Evolutionary conservation across 2,888 invertebrate species (phyloP), one percentile per base, ranked within the genome.

Genomic region (Geotrupes spiniger): DNA sequence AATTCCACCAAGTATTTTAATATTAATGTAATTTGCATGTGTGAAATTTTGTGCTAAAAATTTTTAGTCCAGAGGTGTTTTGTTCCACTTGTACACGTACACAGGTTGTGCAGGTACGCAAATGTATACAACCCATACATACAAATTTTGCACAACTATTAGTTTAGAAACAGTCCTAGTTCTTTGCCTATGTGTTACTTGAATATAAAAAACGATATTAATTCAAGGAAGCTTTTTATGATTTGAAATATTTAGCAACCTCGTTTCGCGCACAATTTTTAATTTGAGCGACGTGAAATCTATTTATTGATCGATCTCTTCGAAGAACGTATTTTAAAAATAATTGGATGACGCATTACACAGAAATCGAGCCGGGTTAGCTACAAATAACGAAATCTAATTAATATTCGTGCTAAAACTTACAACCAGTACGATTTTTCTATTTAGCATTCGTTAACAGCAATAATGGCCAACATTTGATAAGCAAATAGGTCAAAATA

Each of bases 41-140:
- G 49, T 40, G 49, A 49, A 49, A 49, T 45, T 49, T 43, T 21
- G 38, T 43, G 42, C 25, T 25, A 42, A 38, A 43, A 48, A 48
- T 48, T 45, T 41, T 33, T 33, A 49, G 38, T 49, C 49, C 44
- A 29, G 41, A 33, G 44, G 41, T 36, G 49, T 37, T 33, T 40
- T 45, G 49, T 45, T 43, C 49, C 36, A 49, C 49, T 41, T 49
- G 40, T 39, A 25, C 31, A 16, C 33, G 21, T 39, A 16, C 33
- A 36, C 27, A 26, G 36, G 36, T 46, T 29, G 39, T 46, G 38
- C 46, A 29, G 39, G 39, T 39, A 39, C 33, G 38, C 42, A 40
- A 16, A 39, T 26, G 11, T 11, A 16, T 29, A 33, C 39, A 29
- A 31, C 16, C n/a, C 26, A 40, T 46, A 46, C 39, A 40, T 33